Conservation (phyloP, 2,113 vertebrate species). For the Anser cygnoides region DNA sequence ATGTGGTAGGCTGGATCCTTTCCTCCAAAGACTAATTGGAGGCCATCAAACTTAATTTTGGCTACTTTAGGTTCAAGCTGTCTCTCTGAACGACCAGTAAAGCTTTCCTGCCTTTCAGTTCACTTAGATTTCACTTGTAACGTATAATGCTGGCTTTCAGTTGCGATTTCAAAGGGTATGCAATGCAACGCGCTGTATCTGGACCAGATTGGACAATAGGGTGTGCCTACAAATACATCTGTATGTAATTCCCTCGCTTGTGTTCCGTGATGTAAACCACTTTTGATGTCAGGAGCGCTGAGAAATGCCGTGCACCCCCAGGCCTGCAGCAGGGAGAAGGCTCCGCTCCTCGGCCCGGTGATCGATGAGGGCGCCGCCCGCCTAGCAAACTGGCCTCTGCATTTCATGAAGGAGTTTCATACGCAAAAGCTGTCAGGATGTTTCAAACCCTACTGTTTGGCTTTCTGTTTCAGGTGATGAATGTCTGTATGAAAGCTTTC, state of each 20-base stretch:
- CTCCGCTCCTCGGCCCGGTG: neutral
- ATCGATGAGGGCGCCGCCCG: neutral
- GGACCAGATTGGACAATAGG: neutral
- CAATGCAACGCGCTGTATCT: neutral
- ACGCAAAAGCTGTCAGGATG: neutral
- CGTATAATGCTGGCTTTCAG: neutral
- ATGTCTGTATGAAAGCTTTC: slow-evolving; percentile 83
- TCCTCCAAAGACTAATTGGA: slow-evolving; percentile 59
- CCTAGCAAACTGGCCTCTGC: neutral
- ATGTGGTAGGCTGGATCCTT: slow-evolving; percentile 54
- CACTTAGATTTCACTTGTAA: slow-evolving; percentile 26
- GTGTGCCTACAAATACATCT: slow-evolving; percentile 42
- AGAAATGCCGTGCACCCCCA: neutral
- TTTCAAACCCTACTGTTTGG: slow-evolving; percentile 34
- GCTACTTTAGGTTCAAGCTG: slow-evolving; percentile 44
- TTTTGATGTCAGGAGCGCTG: slow-evolving; percentile 38
- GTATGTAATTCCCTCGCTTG: slow-evolving; percentile 37
- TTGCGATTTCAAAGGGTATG: slow-evolving; percentile 34
- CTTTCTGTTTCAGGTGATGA: slow-evolving; percentile 85
- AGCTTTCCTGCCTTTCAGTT: slow-evolving; percentile 52
- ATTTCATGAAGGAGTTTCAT: neutral
- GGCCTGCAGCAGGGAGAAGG: neutral
- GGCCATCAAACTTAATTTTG: slow-evolving; percentile 64
- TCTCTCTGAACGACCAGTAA: slow-evolving; percentile 36
- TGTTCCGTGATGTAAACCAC: slow-evolving; percentile 30